Conservation (phyloP, 2,888 invertebrate genomes). For the Meloe dianella region DNA sequence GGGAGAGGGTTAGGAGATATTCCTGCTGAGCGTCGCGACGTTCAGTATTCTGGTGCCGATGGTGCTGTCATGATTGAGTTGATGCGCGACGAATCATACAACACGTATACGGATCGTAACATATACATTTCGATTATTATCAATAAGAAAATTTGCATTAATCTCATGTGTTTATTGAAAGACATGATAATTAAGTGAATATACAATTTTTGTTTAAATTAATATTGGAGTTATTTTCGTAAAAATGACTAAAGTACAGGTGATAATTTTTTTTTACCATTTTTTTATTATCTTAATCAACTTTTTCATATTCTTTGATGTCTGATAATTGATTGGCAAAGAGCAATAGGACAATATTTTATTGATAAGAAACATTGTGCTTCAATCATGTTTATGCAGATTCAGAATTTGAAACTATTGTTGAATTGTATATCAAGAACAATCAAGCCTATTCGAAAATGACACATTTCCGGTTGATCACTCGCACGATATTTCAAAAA, state of each 20-base stretch:
- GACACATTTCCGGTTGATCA: neutral
- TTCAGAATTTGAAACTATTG: neutral
- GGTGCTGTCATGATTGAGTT: conserved; percentile 13
- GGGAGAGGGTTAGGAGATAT: conserved; percentile 45
- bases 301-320: too few species aligned
- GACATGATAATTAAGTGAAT: neutral
- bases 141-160: neutral
- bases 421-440: neutral
- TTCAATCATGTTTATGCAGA: neutral
- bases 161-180: neutral
- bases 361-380: neutral
- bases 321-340: too few species aligned
- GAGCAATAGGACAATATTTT: neutral
- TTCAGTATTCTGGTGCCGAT: conserved; percentile 42
- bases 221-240: neutral
- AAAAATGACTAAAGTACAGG: neutral
- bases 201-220: neutral
- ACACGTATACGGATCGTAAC: neutral
- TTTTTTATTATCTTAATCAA: neutral
- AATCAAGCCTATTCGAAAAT: neutral
- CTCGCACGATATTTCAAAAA: neutral
- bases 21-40: conserved; percentile 45
- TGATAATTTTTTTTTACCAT: neutral
- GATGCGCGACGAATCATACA: neutral
- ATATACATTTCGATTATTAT: neutral